These are phyloP conservation scores for Ectropis grisescens DNA, from an alignment of 1,140 invertebrate species.

Conservation along the genomic window DNA sequence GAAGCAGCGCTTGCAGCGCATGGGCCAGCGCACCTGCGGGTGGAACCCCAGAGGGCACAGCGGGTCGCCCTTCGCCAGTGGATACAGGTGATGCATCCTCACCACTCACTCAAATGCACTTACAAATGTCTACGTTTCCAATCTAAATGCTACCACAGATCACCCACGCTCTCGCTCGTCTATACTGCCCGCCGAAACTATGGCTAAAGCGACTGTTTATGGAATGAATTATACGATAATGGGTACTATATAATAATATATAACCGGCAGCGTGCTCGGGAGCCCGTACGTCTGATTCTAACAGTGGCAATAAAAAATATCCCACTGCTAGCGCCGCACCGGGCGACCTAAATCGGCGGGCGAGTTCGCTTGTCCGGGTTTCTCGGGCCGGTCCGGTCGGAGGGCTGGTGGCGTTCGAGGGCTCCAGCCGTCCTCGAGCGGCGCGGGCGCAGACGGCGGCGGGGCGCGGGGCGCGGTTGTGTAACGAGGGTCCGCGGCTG, in stretches of 20 bases:
- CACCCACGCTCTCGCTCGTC: too few relatives aligned
- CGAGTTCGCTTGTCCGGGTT: constrained; percentile 24
- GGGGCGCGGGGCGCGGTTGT: constrained; percentile 7
- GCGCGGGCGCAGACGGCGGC: constrained; percentile 5
- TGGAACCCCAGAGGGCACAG: constrained; percentile 94
- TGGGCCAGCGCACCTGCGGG: constrained; percentile 93
- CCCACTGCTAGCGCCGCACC: constrained; percentile 55
- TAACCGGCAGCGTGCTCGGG: constrained; percentile 40
- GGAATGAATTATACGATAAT: constrained; percentile 55
- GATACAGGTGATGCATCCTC: constrained; percentile 85
- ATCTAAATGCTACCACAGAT: constrained; percentile 46
- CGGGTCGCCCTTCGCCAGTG: constrained; percentile 86
- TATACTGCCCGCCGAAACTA: too few relatives aligned
- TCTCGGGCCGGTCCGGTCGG: too few relatives aligned
- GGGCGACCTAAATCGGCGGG: constrained; percentile 63
- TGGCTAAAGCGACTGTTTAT: constrained; percentile 51
- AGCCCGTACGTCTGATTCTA: constrained; percentile 51
- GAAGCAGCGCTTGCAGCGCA: constrained; percentile 92
- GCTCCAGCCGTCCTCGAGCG: constrained; percentile 1
- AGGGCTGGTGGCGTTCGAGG: too few relatives aligned
- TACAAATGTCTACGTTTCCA: constrained; percentile 45
- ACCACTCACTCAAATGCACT: constrained; percentile 45
- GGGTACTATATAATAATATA: constrained; percentile 48
- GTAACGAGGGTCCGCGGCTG: constrained; percentile 8
- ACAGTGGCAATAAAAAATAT: constrained; percentile 64